Evolutionary conservation across 2,797 vertebrate genomes (phyloP).

Genomic region (Sarcoramphus papa): DNA sequence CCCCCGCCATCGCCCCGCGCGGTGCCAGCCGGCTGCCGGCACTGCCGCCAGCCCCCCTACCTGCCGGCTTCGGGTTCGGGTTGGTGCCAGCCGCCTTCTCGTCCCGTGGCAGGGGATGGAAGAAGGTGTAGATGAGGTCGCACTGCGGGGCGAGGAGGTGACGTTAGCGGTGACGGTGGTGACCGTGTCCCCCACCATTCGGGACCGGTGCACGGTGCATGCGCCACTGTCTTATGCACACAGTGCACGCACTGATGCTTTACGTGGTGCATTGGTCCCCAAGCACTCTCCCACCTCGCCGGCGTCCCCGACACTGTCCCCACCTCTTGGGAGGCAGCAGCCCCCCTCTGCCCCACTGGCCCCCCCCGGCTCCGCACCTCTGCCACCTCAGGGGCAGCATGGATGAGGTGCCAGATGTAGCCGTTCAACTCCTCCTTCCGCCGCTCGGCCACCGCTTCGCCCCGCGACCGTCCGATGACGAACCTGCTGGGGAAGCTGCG

Average conservation of each 20-base stretch:
- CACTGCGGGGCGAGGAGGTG: slow-evolving; percentile 73
- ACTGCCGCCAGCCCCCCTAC: slow-evolving; percentile 52
- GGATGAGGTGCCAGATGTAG: slow-evolving; percentile 93
- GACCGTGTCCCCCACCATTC: rapidly evolving
- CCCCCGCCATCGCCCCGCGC: rapidly evolving
- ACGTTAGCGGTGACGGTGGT: rapidly evolving
- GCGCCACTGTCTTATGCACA: neutral
- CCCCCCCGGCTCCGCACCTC: slow-evolving; percentile 74
- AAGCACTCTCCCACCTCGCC: rapidly evolving
- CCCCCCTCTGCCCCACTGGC: rapidly evolving
- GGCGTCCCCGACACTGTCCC: neutral
- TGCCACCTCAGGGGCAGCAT: slow-evolving; percentile 81
- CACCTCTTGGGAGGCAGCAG: neutral
- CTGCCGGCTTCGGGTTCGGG: slow-evolving; percentile 78
- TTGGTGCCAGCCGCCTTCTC: slow-evolving; percentile 77
- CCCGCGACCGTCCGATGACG: slow-evolving; percentile 87
- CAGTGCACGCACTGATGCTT: rapidly evolving
- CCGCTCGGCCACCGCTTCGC: slow-evolving; percentile 86
- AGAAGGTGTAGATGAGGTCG: slow-evolving; percentile 94
- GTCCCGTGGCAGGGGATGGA: slow-evolving; percentile 87
- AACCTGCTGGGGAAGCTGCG: slow-evolving; percentile 91
- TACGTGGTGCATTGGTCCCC: rapidly evolving
- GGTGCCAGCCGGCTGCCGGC: neutral
- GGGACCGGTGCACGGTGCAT: rapidly evolving
- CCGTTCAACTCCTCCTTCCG: slow-evolving; percentile 90